Evolutionary conservation across 2,888 invertebrate species (phyloP), one percentile per base, ranked within the genome.

Genomic region (Apodemia hepburni): DNA sequence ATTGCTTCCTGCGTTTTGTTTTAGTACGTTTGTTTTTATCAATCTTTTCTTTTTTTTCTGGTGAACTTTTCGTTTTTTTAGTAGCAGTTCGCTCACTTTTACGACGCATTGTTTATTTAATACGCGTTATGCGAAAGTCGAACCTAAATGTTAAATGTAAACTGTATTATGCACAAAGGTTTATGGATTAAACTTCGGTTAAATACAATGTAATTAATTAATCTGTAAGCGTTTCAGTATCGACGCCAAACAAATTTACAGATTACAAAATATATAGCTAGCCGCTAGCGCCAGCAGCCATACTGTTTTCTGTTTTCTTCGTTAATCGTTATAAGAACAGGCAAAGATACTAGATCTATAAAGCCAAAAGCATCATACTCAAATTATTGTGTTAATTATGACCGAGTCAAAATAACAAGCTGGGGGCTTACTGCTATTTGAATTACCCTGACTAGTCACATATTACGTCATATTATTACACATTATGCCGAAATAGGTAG

Each of bases 21-120:
- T 89, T 92, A 66, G 90, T 92, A 61, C 88, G 92, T 71, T 92
- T 93, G 60, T 81, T 79, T 72, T 92, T 93, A 65, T 93, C 93
- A 47, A 85, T 65, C 64, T 93, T 93, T 75, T 93, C 69, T 66
- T 93, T 93, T 76, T 93, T 94, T 68, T 95, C 95, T 54, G 95
- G 94, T 59, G 95, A 93, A 75, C 93, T 81, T 79, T 94, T 95
- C 8, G 93, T 82, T 80, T 95, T 95, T 78, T 94, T 95, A 76
- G 66, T 78, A 61, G 87, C 77, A 92, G 92, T 80, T 92, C 95
- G 87, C 93, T 96, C 95, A 82, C 95, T 96, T 87, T 95, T 95
- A 72, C 96, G 95, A 81, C 96, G 94, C 96, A 96, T 96, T 71
- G 63, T 77, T 59, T 65, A 22, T 42, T 42, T 42, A 4, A 42